A percentile compares a stretch with the other conserved stretches of the same genome.
phyloP scores from a whole-genome alignment of 2,888 invertebrate species.

The Bhutanitis thaidina region DNA sequence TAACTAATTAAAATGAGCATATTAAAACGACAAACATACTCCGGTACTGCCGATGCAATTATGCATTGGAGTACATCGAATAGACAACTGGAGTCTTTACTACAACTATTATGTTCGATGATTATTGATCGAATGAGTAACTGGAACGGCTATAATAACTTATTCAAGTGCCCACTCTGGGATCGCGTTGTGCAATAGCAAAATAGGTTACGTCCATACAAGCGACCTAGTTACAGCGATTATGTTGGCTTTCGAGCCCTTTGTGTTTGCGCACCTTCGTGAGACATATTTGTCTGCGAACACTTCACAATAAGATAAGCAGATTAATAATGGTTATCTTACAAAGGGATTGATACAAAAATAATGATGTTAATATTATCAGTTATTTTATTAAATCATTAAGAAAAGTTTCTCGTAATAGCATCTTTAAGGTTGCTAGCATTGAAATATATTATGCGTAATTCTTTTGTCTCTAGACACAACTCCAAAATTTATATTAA shows the following conservation, averaged over 20 bases:
- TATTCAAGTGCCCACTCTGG: conserved; percentile 39
- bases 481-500: conserved; percentile 20
- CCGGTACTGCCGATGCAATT: not conserved
- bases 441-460: no score
- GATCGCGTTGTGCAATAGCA: conserved; percentile 53
- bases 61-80: conserved; percentile 4
- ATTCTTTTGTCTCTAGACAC: not conserved
- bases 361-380: no score
- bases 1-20: conserved; percentile 11
- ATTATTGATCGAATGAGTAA: conserved; percentile 49
- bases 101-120: conserved; percentile 30
- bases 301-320: conserved; percentile 17
- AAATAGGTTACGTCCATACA: conserved; percentile 59
- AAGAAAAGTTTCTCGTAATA: no score
- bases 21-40: not conserved
- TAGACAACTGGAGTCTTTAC: conserved; percentile 16
- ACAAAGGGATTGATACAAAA: no score
- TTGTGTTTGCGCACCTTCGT: conserved; percentile 32
- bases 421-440: no score
- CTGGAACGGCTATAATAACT: conserved; percentile 43
- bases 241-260: conserved; percentile 38
- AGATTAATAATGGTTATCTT: no score
- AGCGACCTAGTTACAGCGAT: conserved; percentile 48
- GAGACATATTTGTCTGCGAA: conserved; percentile 23
- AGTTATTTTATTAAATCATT: no score